Evolutionary conservation across 1,140 invertebrate genomes (phyloP), one percentile per base, ranked within the genome.

Genomic region (Magallana gigas): DNA sequence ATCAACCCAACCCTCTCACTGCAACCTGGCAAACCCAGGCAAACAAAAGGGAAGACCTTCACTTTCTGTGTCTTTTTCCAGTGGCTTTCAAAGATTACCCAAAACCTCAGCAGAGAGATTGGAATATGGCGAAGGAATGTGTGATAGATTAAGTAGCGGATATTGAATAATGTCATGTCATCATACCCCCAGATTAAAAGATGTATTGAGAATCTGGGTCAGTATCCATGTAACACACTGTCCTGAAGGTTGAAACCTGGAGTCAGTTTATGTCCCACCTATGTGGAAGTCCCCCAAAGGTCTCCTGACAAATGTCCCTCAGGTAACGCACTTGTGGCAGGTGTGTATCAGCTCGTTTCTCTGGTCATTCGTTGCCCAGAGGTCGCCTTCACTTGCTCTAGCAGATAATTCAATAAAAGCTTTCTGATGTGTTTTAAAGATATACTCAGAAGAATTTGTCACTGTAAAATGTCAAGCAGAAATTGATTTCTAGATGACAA

Each of bases 111-210:
- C 68, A 76, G 68, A 76, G 68, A 76, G 68, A 76, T 76, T 48
- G 23, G 9, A 76, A 76, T 36, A 76, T 36, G 23, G 68, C 8
- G 68, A 76, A 29, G 68, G 68, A 76, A 76, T 76, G 68, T 76
- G 68, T 76, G 68, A 76, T 76, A 76, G 68, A 76, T 76, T 76
- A 76, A 76, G 68, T 36, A 76, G 18, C 18, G 68, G 68, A 76
- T 76, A 76, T 76, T 76, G 68, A 76, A 76, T 76, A 76, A 76
- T 76, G 68, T 76, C 68, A 76, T 76, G 68, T 76, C 68, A 76
- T 76, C 68, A 76, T 76, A 29, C 18, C 23, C 68, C 68, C 36
- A 76, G 68, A 76, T 76, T 76, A 76, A 76, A 71, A 76, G 68
- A 76, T 76, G 68, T 76, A 76, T 29, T 76, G 23, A 18, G 14